Evolutionary conservation across 2,113 vertebrate genomes (phyloP).

Genomic region (Engystomops pustulosus): DNA sequence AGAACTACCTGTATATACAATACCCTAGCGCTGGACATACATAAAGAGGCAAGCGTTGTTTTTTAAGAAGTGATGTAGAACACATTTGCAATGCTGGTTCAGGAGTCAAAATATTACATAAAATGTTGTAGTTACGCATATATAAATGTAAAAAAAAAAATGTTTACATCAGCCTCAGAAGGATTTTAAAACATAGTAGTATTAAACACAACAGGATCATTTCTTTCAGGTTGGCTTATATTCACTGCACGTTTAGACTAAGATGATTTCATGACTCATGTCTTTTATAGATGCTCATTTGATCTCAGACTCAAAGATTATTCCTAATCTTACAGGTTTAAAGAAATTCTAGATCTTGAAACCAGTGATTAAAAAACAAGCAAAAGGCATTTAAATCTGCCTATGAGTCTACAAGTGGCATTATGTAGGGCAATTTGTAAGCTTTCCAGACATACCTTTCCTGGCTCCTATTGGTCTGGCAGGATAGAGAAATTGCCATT

Average conservation of each 20-base stretch:
- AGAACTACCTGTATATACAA: too few relatives aligned
- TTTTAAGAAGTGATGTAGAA: not conserved
- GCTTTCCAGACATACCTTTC: too few relatives aligned
- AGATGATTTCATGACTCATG: not conserved
- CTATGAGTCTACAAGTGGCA: not conserved
- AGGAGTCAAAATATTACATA: too few relatives aligned
- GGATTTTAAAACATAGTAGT: not conserved
- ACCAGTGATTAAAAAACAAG: not conserved
- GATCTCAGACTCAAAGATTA: not conserved
- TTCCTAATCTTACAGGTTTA: not conserved
- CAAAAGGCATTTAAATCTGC: not conserved
- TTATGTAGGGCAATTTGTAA: too few relatives aligned
- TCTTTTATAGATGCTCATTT: not conserved
- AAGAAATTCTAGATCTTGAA: not conserved
- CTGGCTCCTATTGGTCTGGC: too few relatives aligned
- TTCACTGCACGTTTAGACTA: not conserved
- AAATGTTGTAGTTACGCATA: too few relatives aligned
- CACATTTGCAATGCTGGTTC: too few relatives aligned
- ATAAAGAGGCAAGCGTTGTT: not conserved
- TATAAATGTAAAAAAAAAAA: too few relatives aligned
- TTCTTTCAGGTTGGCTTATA: not conserved
- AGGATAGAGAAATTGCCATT: too few relatives aligned
- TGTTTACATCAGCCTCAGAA: too few relatives aligned
- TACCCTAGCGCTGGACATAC: not conserved
- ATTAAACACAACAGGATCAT: not conserved